Evolutionary conservation across 1,140 invertebrate species (phyloP), one percentile per base, ranked within the genome.

Genomic region (Ridgeia piscesae): DNA sequence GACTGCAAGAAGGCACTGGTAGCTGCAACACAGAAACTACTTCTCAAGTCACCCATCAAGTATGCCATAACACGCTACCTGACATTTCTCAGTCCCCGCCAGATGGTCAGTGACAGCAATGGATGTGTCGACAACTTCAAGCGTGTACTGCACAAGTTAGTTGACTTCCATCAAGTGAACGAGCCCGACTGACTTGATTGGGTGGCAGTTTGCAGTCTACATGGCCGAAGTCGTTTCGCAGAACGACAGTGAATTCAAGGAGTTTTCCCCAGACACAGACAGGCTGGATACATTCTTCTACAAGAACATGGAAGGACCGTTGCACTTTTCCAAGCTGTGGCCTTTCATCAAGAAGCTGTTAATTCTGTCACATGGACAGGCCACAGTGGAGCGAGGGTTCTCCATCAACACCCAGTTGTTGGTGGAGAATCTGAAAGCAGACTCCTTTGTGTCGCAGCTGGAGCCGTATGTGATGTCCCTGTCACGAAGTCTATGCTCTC

Each of bases 321-420:
- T n/a, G 91, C 33, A 33, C 89, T 27, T 93, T 92, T 33, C 34
- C 8, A n/a, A 48, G 92, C 2, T 42, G 94, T 34, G 93, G 91
- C 91, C 35, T 8, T 4, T 21, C 91, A 94, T 31, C 91, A 93
- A 8, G 91, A 92, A 33, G 8, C 33, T 94, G 0, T 90, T 94
- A 11, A n/a, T 93, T 31, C 93, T 94, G 31, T 94, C 92, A 2
- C 94, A 95, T 94, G 94, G 94, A 0, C 92, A 95, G 33, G 94
- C 94, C 14, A n/a, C 42, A 6, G 42, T 42, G 4, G 42, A 42
- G 11, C 42, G 42, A 6, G 42, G 42, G 4, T 42, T 42, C 89
- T 94, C 93, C 27, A 58, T 94, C 33, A 94, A 94, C 89, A 94
- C 93, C 77, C 91, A 94, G 58, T 42, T 94, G 21, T 31, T 42